These are phyloP conservation scores for Tragelaphus scriptus DNA, from an alignment of 2,113 vertebrate species.

Conservation along the genomic window DNA sequence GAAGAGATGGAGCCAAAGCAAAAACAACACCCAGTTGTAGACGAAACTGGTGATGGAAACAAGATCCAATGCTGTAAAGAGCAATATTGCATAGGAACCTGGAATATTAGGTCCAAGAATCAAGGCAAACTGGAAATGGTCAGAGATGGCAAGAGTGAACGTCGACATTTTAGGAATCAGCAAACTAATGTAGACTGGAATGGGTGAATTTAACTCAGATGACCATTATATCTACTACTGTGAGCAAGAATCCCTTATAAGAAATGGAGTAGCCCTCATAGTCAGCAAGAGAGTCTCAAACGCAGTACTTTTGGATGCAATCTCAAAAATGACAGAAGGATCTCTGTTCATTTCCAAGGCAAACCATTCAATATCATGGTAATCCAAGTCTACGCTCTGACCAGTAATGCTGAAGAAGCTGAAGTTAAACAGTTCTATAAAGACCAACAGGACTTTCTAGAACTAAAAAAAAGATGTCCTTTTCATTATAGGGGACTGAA, in stretches of 20 bases:
- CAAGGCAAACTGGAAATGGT: background rate
- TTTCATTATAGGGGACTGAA: too few species aligned
- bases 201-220: background rate
- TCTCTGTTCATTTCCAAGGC: too few species aligned
- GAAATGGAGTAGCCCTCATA: background rate
- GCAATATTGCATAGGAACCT: background rate
- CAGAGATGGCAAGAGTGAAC: background rate
- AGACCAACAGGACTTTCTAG: too few species aligned
- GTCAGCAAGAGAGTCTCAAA: background rate
- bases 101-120: background rate
- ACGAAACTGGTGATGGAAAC: too few species aligned
- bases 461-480: too few species aligned
- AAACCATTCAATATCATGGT: too few species aligned
- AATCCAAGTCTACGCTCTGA: too few species aligned
- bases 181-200: background rate
- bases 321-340: too few species aligned
- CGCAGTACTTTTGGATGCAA: background rate
- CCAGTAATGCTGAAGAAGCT: too few species aligned
- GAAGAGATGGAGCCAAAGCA: background rate
- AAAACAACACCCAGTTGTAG: background rate
- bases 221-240: background rate
- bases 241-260: background rate
- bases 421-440: too few species aligned
- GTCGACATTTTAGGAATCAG: background rate
- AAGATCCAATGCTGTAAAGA: background rate